These are phyloP conservation scores for Sitobion miscanthi DNA, from an alignment of 1,140 invertebrate species.

Conservation along the genomic window DNA sequence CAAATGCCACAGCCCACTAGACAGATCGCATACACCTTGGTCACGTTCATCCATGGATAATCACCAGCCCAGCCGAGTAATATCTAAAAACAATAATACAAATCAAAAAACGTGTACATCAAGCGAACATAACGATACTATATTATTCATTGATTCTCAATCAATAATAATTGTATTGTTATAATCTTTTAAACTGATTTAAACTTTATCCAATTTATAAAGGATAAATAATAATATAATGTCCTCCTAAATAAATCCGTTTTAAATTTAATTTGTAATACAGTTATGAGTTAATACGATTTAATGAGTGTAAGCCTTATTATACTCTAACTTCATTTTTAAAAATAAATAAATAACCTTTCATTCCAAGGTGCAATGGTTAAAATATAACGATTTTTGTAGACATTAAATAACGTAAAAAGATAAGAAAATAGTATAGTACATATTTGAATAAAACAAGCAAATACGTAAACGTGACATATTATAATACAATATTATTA, in stretches of 20 bases:
- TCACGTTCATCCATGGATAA: conserved; percentile 82
- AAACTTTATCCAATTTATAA: too few species aligned
- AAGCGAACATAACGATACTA: background rate
- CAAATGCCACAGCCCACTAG: conserved; percentile 77
- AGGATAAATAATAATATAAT: background rate
- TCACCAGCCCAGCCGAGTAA: conserved; percentile 89
- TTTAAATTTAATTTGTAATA: background rate
- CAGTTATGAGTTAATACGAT: background rate
- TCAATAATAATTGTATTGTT: background rate
- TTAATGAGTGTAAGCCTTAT: background rate
- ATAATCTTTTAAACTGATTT: background rate
- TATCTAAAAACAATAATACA: conserved; percentile 67
- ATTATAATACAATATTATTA: background rate
- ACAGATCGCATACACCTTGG: conserved; percentile 79
- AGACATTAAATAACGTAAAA: background rate
- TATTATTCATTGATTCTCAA: background rate
- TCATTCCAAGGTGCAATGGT: background rate
- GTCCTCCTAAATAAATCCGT: background rate
- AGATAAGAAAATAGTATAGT: background rate
- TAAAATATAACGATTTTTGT: background rate
- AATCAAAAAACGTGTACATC: background rate
- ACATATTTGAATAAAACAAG: background rate
- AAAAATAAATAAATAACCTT: background rate
- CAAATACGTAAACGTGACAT: background rate
- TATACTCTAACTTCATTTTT: background rate